Conservation (phyloP, 2,888 invertebrate species). For the Andrena dorsata region DNA sequence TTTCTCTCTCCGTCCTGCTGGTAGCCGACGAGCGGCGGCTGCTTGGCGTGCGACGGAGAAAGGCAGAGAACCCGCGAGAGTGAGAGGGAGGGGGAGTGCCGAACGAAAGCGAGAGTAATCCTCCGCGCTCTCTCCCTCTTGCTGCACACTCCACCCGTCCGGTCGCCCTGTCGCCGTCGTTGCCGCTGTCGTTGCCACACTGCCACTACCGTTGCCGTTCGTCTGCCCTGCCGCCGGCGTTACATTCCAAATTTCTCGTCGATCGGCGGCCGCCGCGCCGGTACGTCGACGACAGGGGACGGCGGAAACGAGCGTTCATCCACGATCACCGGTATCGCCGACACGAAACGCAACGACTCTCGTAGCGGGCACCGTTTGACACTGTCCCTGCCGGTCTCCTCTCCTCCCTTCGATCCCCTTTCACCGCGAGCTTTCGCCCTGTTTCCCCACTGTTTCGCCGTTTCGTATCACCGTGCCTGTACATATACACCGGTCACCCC, state of each 20-base stretch:
- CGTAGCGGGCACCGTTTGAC: slow-evolving; percentile 27
- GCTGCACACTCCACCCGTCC: slow-evolving; percentile 61
- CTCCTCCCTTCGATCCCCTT: slow-evolving; percentile 26
- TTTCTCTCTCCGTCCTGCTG: slow-evolving; percentile 46
- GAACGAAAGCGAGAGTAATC: slow-evolving; percentile 81
- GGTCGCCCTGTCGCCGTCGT: slow-evolving; percentile 60
- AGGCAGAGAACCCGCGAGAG: slow-evolving; percentile 47
- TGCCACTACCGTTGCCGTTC: slow-evolving; percentile 50
- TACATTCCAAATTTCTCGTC: slow-evolving; percentile 54
- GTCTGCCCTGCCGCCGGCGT: slow-evolving; percentile 39
- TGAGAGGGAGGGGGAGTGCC: slow-evolving; percentile 66
- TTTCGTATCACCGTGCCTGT: slow-evolving; percentile 50
- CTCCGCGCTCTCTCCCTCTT: slow-evolving; percentile 67
- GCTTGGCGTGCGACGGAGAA: slow-evolving; percentile 50
- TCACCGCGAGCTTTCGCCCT: slow-evolving; percentile 55
- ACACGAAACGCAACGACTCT: slow-evolving; percentile 27
- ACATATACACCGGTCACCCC: slow-evolving; percentile 39
- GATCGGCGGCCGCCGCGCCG: slow-evolving; percentile 33
- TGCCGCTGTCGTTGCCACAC: slow-evolving; percentile 30
- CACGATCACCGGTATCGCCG: slow-evolving; percentile 54
- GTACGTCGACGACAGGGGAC: slow-evolving; percentile 13
- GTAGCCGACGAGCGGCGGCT: slow-evolving; percentile 46
- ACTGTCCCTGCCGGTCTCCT: slow-evolving; percentile 32
- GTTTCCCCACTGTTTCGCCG: slow-evolving; percentile 52
- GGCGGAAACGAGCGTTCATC: slow-evolving; percentile 35